These are phyloP conservation scores for Dryobotodes eremita DNA, from an alignment of 2,888 invertebrate species.

Conservation along the genomic window DNA sequence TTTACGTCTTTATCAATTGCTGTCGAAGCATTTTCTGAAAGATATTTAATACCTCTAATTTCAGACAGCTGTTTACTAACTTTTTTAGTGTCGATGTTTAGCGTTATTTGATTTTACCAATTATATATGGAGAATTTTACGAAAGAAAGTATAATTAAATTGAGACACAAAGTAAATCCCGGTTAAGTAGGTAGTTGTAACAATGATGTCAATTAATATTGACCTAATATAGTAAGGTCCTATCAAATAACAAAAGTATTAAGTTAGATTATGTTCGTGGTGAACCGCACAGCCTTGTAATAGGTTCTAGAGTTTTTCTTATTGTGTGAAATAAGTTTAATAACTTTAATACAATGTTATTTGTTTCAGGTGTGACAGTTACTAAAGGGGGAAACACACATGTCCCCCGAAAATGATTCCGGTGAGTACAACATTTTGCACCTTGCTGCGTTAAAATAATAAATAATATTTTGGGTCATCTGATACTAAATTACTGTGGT, in stretches of 20 bases:
- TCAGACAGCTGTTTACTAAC: background rate
- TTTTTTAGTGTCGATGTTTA: background rate
- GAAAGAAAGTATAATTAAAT: background rate
- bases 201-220: background rate
- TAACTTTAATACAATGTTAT: conserved; percentile 45
- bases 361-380: conserved; percentile 80
- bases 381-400: conserved; percentile 81
- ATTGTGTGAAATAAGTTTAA: background rate
- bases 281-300: conserved; percentile 53
- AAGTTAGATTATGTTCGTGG: conserved; percentile 37
- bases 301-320: conserved; percentile 31
- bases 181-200: background rate
- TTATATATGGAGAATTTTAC: background rate
- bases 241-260: background rate
- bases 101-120: background rate
- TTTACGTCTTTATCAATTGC: conserved; percentile 50
- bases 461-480: background rate
- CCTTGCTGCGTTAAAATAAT: background rate
- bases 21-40: conserved; percentile 17
- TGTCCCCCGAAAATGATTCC: conserved; percentile 89
- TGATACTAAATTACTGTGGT: background rate
- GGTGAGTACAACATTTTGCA: conserved; percentile 76
- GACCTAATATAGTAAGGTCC: no score
- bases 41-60: conserved; percentile 10
- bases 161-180: background rate